These are phyloP conservation scores for Nansenia antarctica DNA, from an alignment of 2,113 vertebrate species.

Conservation along the genomic window DNA sequence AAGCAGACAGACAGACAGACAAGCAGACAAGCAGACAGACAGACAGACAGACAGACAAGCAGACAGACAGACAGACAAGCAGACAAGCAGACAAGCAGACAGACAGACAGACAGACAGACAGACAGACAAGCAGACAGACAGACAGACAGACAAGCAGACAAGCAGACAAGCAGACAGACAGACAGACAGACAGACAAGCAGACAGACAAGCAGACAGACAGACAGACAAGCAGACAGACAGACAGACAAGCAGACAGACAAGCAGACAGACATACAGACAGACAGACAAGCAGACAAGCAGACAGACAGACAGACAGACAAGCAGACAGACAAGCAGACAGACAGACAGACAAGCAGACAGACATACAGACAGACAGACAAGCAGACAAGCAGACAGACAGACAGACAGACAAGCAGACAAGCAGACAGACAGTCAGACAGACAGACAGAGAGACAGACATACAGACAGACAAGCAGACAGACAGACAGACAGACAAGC, in stretches of 20 bases:
- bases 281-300: conserved; percentile 45
- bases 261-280: conserved; percentile 47
- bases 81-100: too few relatives aligned
- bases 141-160: conserved; percentile 51
- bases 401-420: conserved; percentile 51
- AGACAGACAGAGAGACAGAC: conserved; percentile 49
- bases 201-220: conserved; percentile 46
- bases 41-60: conserved; percentile 40
- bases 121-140: conserved; percentile 42
- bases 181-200: conserved; percentile 49
- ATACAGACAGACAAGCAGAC: conserved; percentile 40
- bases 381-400: conserved; percentile 41
- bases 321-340: conserved; percentile 27
- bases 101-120: conserved; percentile 41
- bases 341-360: too few relatives aligned
- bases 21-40: conserved; percentile 46
- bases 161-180: conserved; percentile 45
- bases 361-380: conserved; percentile 42
- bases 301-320: conserved; percentile 49
- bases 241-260: conserved; percentile 42
- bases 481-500: conserved; percentile 46
- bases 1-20: conserved; percentile 49
- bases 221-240: conserved; percentile 41
- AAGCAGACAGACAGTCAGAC: conserved; percentile 46
- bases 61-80: conserved; percentile 33